phyloP scores from a whole-genome alignment of 2,113 vertebrate genomes.

The Poeciliopsis retropinna region DNA sequence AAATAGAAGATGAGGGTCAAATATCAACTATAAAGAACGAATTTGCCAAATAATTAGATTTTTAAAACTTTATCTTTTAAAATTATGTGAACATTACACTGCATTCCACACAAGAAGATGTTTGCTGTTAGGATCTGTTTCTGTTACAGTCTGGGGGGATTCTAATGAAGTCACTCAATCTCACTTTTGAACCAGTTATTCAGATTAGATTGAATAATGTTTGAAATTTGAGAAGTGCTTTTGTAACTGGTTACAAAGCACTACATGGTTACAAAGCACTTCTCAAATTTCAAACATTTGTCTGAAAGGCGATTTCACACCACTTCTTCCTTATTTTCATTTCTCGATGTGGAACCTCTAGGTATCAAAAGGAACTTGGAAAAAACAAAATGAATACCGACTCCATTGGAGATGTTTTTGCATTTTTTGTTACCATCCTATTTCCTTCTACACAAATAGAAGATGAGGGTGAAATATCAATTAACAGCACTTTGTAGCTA shows the following conservation, averaged over 20 bases:
- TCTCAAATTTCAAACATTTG: too few species aligned
- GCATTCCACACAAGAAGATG: neutral
- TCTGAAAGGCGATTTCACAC: slow-evolving; percentile 4
- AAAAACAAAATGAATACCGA: neutral
- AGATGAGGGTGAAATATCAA: neutral
- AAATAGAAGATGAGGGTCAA: neutral
- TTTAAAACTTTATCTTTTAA: neutral
- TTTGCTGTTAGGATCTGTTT: neutral
- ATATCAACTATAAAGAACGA: neutral
- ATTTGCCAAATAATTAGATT: neutral
- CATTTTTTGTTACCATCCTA: neutral
- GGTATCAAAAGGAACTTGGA: neutral
- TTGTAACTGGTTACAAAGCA: too few species aligned
- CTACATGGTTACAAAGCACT: too few species aligned
- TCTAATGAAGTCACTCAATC: neutral
- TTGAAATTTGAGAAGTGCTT: neutral
- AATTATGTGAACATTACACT: neutral
- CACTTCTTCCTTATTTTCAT: neutral
- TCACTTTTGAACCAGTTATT: neutral
- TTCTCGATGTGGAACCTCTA: neutral
- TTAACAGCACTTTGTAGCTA: neutral
- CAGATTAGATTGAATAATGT: neutral
- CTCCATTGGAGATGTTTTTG: neutral
- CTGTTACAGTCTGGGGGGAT: neutral
- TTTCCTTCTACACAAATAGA: neutral